Evolutionary conservation across 30 jellyfish, hydroid and myxozoan species (phyloP), one percentile per base, ranked within the genome.

Genomic region (Chrysaora quinquecirrha): DNA sequence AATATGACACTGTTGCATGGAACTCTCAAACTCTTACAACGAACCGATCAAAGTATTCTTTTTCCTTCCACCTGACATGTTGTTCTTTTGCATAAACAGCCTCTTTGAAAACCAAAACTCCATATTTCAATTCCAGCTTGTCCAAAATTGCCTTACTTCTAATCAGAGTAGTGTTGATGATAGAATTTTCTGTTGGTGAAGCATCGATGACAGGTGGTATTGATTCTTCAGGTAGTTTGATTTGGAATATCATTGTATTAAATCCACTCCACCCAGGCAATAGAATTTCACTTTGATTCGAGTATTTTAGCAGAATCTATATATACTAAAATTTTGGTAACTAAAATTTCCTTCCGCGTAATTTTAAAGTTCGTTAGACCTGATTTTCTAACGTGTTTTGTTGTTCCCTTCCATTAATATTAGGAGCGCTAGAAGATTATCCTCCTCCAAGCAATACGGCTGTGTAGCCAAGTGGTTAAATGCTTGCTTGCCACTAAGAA

Each of bases 231-330:
- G 52, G 52, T 7, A 33, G 6, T 3, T 21, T 46, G 21, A 2
- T 47, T 38, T 48, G 22, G 20, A 2, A 9, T 27, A 22, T 9
- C 4, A 21, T 46, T 23, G 80, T 46, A 28, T 73, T 25, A 21
- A 46, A 73, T 6, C 85, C 73, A 35, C 32, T 46, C 85, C 85
- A 73, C n/a, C 54, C 85, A 3, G 85, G 85, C 75, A 73, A 65
- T 50, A 64, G 24, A 10, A 29, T 3, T 2, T 64, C 52, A 32
- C 50, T 58, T 18, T 6, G 10, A 7, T 29, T 64, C 9, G 11
- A 7, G 58, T 27, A 64, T 21, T 29, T 32, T 3, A 64, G 7
- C 52, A 29, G 24, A 32, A 27, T n/a, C n/a, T n/a, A n/a, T n/a
- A n/a, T n/a, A n/a, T n/a, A n/a, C n/a, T n/a, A n/a, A n/a, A n/a